Base-by-base conservation (phyloP, 2,888 invertebrate genomes). In the Mythimna albipuncta region DNA sequence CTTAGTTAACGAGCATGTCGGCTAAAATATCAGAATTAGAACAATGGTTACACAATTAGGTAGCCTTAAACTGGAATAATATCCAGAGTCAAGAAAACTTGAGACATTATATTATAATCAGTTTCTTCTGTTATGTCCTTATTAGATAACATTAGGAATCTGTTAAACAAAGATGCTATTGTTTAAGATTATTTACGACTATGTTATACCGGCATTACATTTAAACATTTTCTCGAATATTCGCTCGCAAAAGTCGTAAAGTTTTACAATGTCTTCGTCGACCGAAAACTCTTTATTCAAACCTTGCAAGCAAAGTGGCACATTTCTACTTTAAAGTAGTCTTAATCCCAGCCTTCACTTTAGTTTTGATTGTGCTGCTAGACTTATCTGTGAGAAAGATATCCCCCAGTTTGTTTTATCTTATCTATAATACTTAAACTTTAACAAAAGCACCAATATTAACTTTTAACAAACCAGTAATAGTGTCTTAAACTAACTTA, bases 101-200 rank as follows among this genome's bases (percentile, higher is more conserved):
- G 55, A 64, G 35, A 62, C 58, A 59, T 59, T 59, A 57, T 13
- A 19, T 47, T 16, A 47, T 19, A 44, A 65, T 58, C 62, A 61
- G 66, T 85, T 82, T 82, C 62, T 69, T 70, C n/a, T 75, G 66
- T 85, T 82, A 73, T 71, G 13, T 67, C 35, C 26, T 62, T 50
- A 32, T n/a, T 32, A 38, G n/a, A 72, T 67, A 69, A 71, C 70
- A 61, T 81, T 78, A 70, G 50, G 62, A 75, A 79, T 74, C 54
- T 84, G 54, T 64, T 52, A n/a, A 67, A 67, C 64, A 80, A 68
- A 81, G 69, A 69, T 70, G 55, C 57, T 83, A 69, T 74, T 82
- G 58, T 69, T 68, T 69, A 72, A 69, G 41, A 32, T 69, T 63
- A 54, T 77, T 68, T 72, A 58, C 57, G 44, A 70, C 57, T 70